Evolutionary conservation across 1,140 invertebrate species (phyloP).

Genomic region (Cyclina sinensis): DNA sequence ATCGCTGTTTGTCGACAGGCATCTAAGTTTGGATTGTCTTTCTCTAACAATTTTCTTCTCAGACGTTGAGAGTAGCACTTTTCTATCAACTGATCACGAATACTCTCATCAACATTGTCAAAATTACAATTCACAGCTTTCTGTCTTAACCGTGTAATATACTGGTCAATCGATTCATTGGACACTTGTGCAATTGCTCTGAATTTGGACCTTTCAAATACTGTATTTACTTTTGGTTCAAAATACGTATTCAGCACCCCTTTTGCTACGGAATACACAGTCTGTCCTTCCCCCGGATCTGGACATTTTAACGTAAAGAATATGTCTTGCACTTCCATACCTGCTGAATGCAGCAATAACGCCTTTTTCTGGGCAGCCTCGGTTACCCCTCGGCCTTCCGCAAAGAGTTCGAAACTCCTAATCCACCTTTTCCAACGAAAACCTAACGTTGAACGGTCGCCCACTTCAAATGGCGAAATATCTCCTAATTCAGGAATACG

Average conservation of each 20-base stretch:
- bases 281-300: conserved; percentile 40
- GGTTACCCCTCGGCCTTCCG: conserved; percentile 55
- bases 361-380: conserved; percentile 60
- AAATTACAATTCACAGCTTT: conserved; percentile 67
- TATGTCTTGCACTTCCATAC: conserved; percentile 68
- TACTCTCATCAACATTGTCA: conserved; percentile 57
- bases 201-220: conserved; percentile 54
- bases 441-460: neutral
- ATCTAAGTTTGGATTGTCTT: conserved; percentile 59
- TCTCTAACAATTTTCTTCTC: too few species aligned
- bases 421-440: conserved; percentile 65
- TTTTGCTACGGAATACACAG: conserved; percentile 51
- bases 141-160: conserved; percentile 62
- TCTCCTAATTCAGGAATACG: neutral
- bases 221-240: conserved; percentile 51
- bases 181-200: conserved; percentile 31
- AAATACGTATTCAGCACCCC: conserved; percentile 56
- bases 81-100: conserved; percentile 70
- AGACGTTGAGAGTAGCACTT: conserved; percentile 61
- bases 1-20: conserved; percentile 55
- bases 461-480: neutral
- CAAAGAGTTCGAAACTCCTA: conserved; percentile 57
- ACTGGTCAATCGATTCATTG: conserved; percentile 64
- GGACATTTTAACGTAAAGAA: conserved; percentile 55
- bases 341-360: conserved; percentile 67